These are phyloP conservation scores for Microdon myrmicae DNA, from an alignment of 2,888 invertebrate genomes.

Conservation along the genomic window DNA sequence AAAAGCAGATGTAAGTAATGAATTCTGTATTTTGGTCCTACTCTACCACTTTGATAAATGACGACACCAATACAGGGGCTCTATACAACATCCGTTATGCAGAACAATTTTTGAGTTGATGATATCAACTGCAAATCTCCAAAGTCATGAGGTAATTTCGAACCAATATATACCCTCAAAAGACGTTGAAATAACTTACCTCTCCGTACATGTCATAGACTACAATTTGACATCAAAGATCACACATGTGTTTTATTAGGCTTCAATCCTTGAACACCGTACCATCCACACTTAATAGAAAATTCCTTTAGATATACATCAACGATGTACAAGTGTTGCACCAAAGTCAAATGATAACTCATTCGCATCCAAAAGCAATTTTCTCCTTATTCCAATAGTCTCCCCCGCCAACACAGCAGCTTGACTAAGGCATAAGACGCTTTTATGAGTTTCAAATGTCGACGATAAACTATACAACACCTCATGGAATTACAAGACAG, in stretches of 20 bases:
- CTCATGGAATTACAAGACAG: constrained; percentile 22
- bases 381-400: constrained; percentile 1
- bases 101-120: too few species aligned
- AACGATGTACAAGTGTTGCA: constrained; percentile 14
- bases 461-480: constrained; percentile 38
- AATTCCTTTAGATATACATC: not conserved
- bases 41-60: too few species aligned
- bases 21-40: too few species aligned
- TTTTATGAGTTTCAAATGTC: constrained; percentile 26
- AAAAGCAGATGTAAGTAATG: too few species aligned
- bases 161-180: too few species aligned
- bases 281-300: not conserved
- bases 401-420: not conserved
- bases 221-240: constrained; percentile 8
- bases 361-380: not conserved
- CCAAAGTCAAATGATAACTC: constrained; percentile 14
- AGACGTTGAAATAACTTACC: not conserved
- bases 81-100: too few species aligned
- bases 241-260: constrained; percentile 30
- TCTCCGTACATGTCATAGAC: not conserved
- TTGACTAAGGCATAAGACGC: not conserved
- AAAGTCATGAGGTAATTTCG: too few species aligned
- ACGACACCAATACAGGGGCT: too few species aligned
- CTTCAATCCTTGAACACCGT: constrained; percentile 3
- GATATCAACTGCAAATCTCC: too few species aligned